phyloP scores from a whole-genome alignment of 2,888 invertebrate species.

The Andrena fulva region DNA sequence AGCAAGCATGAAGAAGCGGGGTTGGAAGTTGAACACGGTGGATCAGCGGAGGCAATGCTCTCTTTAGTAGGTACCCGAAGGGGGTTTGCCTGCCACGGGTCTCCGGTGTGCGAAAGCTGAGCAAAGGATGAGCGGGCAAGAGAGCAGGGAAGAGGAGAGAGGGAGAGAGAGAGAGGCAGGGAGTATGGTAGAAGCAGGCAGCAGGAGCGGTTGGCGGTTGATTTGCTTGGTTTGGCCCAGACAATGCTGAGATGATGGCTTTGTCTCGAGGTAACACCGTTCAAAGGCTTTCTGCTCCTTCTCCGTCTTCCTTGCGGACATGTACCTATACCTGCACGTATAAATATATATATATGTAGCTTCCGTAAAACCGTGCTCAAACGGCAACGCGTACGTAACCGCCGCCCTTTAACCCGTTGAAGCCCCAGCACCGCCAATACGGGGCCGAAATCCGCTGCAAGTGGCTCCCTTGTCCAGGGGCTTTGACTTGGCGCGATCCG shows the following conservation, averaged over 20 bases:
- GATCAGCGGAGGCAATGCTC: slow-evolving; percentile 55
- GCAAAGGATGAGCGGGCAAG: slow-evolving; percentile 58
- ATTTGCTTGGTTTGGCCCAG: slow-evolving; percentile 81
- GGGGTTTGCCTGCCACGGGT: slow-evolving; percentile 52
- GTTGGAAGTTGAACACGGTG: slow-evolving; percentile 47
- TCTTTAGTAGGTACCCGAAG: slow-evolving; percentile 60
- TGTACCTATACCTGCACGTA: not conserved
- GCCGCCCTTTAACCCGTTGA: slow-evolving; percentile 36
- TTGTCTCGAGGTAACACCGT: slow-evolving; percentile 81
- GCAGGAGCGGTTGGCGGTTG: slow-evolving; percentile 76
- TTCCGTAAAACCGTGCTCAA: slow-evolving; percentile 38
- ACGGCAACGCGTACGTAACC: slow-evolving; percentile 38
- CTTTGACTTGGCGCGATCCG: slow-evolving; percentile 52
- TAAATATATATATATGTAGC: not conserved
- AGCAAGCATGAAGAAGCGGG: slow-evolving; percentile 7
- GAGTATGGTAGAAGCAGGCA: slow-evolving; percentile 53
- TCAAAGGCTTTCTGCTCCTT: slow-evolving; percentile 73
- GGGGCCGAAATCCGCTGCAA: slow-evolving; percentile 46
- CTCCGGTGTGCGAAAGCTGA: slow-evolving; percentile 40
- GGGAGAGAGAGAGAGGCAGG: slow-evolving; percentile 38
- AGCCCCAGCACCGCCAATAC: slow-evolving; percentile 32
- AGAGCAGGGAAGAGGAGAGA: slow-evolving; percentile 16
- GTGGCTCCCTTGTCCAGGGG: slow-evolving; percentile 48
- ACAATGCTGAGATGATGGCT: slow-evolving; percentile 81
- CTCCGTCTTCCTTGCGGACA: slow-evolving; percentile 52